phyloP scores from a whole-genome alignment of 2,797 vertebrate species.

The Ctenopoma multispine region DNA sequence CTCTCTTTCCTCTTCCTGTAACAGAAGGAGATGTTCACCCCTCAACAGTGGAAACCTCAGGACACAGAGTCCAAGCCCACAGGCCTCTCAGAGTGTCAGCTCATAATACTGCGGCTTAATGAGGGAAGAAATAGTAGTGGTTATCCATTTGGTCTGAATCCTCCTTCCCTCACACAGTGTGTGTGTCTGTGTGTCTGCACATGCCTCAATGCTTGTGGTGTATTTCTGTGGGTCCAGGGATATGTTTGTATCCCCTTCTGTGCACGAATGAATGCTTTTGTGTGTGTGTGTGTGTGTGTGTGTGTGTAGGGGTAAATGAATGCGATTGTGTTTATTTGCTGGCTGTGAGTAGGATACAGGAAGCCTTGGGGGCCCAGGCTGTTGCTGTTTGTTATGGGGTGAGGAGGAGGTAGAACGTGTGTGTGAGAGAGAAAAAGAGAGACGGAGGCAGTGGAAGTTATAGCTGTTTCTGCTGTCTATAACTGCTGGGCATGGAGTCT shows the following conservation, averaged over 20 bases:
- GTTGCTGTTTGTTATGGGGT: slow-evolving; percentile 87
- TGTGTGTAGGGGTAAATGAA: slow-evolving; percentile 76
- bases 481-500: slow-evolving; percentile 88
- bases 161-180: slow-evolving; percentile 40
- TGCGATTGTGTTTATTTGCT: slow-evolving; percentile 86
- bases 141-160: slow-evolving; percentile 65
- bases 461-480: slow-evolving; percentile 86
- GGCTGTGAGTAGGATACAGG: slow-evolving; percentile 83
- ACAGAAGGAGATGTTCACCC: slow-evolving; percentile 51
- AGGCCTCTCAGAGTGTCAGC: slow-evolving; percentile 66
- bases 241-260: slow-evolving; percentile 55
- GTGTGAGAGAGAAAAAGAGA: slow-evolving; percentile 20
- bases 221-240: slow-evolving; percentile 25
- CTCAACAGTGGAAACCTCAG: slow-evolving; percentile 58
- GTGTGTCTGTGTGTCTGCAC: slow-evolving; percentile 41
- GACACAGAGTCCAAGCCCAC: slow-evolving; percentile 65
- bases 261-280: slow-evolving; percentile 40
- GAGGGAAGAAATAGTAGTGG: slow-evolving; percentile 73
- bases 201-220: slow-evolving; percentile 48
- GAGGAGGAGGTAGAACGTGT: slow-evolving; percentile 76
- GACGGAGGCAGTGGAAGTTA: slow-evolving; percentile 60
- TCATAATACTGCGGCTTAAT: slow-evolving; percentile 71
- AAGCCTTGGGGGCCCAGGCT: slow-evolving; percentile 84
- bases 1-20: slow-evolving; percentile 55
- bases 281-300: slow-evolving; percentile 53